Evolutionary conservation across 2,113 vertebrate species (phyloP).

Genomic region (Hypomesus transpacificus): DNA sequence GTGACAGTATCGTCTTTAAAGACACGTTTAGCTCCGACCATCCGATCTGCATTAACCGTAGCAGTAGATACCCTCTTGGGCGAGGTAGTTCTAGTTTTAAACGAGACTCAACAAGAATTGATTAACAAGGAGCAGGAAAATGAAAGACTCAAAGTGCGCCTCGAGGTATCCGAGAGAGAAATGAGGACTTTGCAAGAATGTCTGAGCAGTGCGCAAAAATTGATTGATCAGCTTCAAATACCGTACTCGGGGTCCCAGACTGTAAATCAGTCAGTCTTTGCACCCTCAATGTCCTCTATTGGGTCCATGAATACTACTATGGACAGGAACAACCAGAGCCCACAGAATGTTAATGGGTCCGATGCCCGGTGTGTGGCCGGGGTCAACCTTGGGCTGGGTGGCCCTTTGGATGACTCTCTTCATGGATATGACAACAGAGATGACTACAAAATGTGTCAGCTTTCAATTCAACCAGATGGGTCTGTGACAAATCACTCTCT

Average conservation of each 20-base stretch:
- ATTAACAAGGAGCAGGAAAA: conserved; percentile 74
- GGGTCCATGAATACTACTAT: conserved; percentile 49
- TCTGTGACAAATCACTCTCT: conserved; percentile 73
- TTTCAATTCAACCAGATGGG: conserved; percentile 76
- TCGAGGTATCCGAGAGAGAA: conserved; percentile 74
- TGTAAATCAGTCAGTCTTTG: conserved; percentile 60
- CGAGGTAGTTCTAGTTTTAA: conserved; percentile 71
- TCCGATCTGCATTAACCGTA: conserved; percentile 72
- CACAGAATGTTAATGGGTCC: conserved; percentile 57
- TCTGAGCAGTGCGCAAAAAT: conserved; percentile 73
- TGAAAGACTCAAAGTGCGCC: conserved; percentile 69
- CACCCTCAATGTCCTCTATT: conserved; percentile 55
- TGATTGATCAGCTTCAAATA: conserved; percentile 76
- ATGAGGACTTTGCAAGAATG: conserved; percentile 74
- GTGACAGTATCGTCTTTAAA: conserved; percentile 70
- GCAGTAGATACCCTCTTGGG: conserved; percentile 74
- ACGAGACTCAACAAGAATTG: conserved; percentile 72
- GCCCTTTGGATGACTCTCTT: conserved; percentile 67
- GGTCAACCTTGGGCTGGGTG: conserved; percentile 64
- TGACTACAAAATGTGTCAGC: conserved; percentile 76
- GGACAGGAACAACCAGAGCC: conserved; percentile 58
- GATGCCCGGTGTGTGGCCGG: conserved; percentile 44
- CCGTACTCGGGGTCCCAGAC: conserved; percentile 56
- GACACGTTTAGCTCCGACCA: conserved; percentile 72
- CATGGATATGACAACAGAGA: conserved; percentile 71